Conservation (phyloP, 2,113 vertebrate genomes). For the Stegastes partitus region DNA sequence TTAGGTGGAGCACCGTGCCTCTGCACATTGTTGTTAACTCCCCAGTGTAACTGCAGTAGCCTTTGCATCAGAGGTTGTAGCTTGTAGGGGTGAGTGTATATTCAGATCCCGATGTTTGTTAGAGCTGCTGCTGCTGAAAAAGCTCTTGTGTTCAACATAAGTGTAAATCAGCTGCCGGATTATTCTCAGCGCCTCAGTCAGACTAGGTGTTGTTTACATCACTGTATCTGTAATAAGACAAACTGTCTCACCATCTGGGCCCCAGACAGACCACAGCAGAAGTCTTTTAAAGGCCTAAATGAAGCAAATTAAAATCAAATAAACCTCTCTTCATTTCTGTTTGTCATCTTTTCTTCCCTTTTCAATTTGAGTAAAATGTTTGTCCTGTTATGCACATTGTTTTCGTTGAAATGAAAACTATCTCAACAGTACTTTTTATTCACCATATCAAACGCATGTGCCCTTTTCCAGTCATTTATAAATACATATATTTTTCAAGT, state of each 20-base stretch:
- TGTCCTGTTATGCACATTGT: background rate
- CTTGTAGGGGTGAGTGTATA: background rate
- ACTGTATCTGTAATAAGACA: slow-evolving; percentile 39
- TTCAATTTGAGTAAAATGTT: background rate
- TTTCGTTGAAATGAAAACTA: background rate
- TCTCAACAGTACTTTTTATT: background rate
- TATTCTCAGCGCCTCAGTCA: slow-evolving; percentile 7
- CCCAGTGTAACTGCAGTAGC: slow-evolving; percentile 12
- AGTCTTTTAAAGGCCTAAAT: background rate
- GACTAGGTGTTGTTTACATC: slow-evolving; percentile 28
- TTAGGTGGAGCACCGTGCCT: slow-evolving; percentile 34
- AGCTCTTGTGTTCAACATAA: slow-evolving; percentile 35
- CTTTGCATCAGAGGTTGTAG: slow-evolving; percentile 36
- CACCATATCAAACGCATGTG: background rate
- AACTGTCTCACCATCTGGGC: slow-evolving; percentile 26
- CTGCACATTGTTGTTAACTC: slow-evolving; percentile 30
- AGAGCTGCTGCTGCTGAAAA: slow-evolving; percentile 13
- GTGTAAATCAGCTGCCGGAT: slow-evolving; percentile 41
- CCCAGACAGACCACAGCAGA: slow-evolving; percentile 14
- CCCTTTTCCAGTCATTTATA: background rate
- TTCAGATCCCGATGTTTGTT: slow-evolving; percentile 28
- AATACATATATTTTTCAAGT: background rate
- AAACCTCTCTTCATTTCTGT: background rate
- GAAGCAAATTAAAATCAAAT: background rate
- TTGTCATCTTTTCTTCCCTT: background rate